phyloP scores from a whole-genome alignment of 2,797 vertebrate genomes.

The Clarias laeviceps region DNA sequence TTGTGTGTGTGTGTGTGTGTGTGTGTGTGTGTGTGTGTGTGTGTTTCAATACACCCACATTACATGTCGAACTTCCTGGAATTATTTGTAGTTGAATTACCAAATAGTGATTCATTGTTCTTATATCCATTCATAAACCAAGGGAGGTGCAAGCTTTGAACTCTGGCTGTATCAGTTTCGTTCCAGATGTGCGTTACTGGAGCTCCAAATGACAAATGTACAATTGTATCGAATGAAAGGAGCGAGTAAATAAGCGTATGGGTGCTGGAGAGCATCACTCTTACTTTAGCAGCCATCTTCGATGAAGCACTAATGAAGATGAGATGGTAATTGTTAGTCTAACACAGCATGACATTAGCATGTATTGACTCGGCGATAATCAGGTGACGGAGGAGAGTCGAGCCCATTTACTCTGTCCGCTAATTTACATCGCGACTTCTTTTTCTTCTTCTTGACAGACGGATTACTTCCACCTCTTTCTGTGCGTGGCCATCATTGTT shows the following conservation, averaged over 20 bases:
- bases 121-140: not conserved
- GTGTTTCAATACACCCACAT: not conserved
- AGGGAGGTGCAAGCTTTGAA: not conserved
- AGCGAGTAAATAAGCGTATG: constrained; percentile 31
- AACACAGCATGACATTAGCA: constrained; percentile 49
- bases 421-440: constrained; percentile 33
- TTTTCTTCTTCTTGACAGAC: constrained; percentile 73
- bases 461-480: constrained; percentile 98
- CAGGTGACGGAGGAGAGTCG: constrained; percentile 39
- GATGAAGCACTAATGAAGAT: constrained; percentile 51
- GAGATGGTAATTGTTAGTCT: constrained; percentile 52
- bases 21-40: not conserved
- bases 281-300: constrained; percentile 26
- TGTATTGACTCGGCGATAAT: constrained; percentile 52
- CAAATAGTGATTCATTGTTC: not conserved
- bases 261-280: constrained; percentile 28
- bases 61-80: not conserved
- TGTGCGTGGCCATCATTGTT: constrained; percentile 95
- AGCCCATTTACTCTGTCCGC: constrained; percentile 37
- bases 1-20: not conserved
- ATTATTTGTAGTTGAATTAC: not conserved
- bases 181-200: not conserved
- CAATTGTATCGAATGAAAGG: not conserved
- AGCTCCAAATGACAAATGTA: not conserved
- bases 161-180: not conserved